These are phyloP conservation scores for Lamprotornis superbus DNA, from an alignment of 2,113 vertebrate genomes.

Conservation along the genomic window DNA sequence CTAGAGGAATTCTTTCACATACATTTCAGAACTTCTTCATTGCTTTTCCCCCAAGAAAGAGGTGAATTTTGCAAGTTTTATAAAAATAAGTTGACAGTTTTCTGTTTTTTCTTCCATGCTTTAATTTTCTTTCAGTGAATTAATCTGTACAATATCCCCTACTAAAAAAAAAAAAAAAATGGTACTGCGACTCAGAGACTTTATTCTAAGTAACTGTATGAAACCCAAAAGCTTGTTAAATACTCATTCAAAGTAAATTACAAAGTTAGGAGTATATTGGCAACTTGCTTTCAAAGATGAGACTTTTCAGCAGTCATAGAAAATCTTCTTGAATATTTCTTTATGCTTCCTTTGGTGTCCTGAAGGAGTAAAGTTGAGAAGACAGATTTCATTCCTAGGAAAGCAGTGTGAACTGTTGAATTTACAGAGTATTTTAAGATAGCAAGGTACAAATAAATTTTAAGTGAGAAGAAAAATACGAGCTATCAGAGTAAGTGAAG, in stretches of 20 bases:
- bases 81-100: neutral
- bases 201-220: neutral
- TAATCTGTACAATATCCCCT: neutral
- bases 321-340: neutral
- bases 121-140: neutral
- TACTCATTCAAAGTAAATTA: neutral
- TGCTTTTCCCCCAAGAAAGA: neutral
- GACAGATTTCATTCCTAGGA: neutral
- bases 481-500: neutral
- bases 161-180: neutral
- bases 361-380: neutral
- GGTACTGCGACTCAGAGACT: neutral
- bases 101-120: rapidly evolving
- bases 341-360: neutral
- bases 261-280: neutral
- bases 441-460: neutral
- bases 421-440: neutral
- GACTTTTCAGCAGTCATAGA: neutral
- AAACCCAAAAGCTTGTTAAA: neutral
- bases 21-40: neutral
- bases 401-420: neutral
- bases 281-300: neutral
- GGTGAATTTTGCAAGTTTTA: neutral
- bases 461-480: neutral
- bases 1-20: neutral